Evolutionary conservation across 1,140 invertebrate genomes (phyloP), one percentile per base, ranked within the genome.

Genomic region (Pteromalus puparum): DNA sequence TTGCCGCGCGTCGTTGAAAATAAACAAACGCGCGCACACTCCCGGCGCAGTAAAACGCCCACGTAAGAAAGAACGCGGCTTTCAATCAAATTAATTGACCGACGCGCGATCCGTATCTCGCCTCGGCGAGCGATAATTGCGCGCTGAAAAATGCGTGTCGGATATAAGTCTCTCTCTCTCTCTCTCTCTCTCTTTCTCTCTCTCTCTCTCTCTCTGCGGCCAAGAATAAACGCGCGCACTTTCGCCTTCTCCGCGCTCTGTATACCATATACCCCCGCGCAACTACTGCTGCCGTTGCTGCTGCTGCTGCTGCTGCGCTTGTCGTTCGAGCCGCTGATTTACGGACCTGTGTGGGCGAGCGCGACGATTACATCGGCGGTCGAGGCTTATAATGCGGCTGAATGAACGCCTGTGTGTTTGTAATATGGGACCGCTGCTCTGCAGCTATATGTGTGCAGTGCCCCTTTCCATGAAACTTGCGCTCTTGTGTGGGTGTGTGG

Each of bases 341-440:
- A 85, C 84, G 81, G 28, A 26, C 82, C 10, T 70, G 86, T 79
- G 87, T 88, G 81, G 86, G 86, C 86, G 87, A 88, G 38, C 72
- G 28, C 72, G 85, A 77, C 87, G 87, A 86, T 88, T 84, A 79
- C 76, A 88, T 88, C 85, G 86, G 83, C 42, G 34, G 42, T 67
- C 38, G 73, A 48, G 67, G 81, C 86, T 88, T 86, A 86, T 87
- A 84, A 87, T 72, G 79, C 77, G 85, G 76, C 85, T 81, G 67
- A 61, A 61, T 61, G 53, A 61, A n/a, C 53, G 53, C 18, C 18
- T 61, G 18, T 18, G 18, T 18, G 21, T n/a, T 67, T 18, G 26
- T 70, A n/a, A 24, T 18, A 26, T 70, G 10, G 1, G 67, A 72
- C 26, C 24, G 13, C 5, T 21, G 34, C 26, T 73, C 26, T 73